Conservation (phyloP, 2,113 vertebrate species). For the Morone chrysops region DNA sequence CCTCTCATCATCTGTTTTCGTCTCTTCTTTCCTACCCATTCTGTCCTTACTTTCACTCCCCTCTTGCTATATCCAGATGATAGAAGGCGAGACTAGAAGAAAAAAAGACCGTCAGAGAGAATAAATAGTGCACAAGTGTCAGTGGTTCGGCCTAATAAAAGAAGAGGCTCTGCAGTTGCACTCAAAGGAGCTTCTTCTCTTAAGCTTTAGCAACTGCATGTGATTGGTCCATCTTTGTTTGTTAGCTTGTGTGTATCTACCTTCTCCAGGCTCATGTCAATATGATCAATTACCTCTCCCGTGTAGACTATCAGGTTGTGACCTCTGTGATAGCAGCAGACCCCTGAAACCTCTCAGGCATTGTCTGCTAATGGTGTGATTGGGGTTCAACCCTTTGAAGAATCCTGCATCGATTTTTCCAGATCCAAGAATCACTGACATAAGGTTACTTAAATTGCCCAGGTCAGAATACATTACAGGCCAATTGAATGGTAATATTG, state of each 20-base stretch:
- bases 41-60: constrained; percentile 27
- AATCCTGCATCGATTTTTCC: constrained; percentile 45
- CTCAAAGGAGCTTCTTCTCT: constrained; percentile 20
- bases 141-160: constrained; percentile 35
- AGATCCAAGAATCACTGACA: constrained; percentile 51
- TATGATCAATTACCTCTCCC: constrained; percentile 32
- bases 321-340: constrained; percentile 48
- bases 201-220: constrained; percentile 39
- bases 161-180: constrained; percentile 11
- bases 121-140: constrained; percentile 26
- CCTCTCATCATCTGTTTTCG: constrained; percentile 40
- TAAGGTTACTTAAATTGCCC: constrained; percentile 59
- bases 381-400: constrained; percentile 14
- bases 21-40: constrained; percentile 25
- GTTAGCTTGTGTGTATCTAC: constrained; percentile 2
- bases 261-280: constrained; percentile 28
- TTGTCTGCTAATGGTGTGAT: constrained; percentile 32
- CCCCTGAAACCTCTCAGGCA: constrained; percentile 18
- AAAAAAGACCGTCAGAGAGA: constrained; percentile 21
- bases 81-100: neutral
- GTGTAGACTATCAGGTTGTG: constrained; percentile 33
- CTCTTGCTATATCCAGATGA: neutral
- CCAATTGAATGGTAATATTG: constrained; percentile 52
- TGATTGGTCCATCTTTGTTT: constrained; percentile 35
- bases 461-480: constrained; percentile 60